Evolutionary conservation across 2,888 invertebrate species (phyloP).

Genomic region (Sesamia inferens): DNA sequence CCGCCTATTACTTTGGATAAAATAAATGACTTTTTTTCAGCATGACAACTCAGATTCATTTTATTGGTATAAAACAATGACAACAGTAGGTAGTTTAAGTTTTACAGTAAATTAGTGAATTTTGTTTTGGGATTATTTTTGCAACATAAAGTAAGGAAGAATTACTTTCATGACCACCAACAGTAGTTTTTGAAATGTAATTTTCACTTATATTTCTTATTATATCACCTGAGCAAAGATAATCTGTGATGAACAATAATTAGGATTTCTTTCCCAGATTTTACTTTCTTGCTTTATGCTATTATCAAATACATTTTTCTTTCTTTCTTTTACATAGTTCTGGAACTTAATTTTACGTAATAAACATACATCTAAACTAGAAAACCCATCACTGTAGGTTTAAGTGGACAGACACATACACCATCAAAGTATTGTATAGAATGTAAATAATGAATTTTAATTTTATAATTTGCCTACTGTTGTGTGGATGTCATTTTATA

Average conservation of each 20-base stretch:
- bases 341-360: not conserved
- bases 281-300: not conserved
- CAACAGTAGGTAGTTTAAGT: no score
- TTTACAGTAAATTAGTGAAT: no score
- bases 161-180: no score
- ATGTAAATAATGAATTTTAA: constrained; percentile 1
- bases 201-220: not conserved
- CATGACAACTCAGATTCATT: no score
- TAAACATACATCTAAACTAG: not conserved
- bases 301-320: not conserved
- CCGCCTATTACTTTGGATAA: no score
- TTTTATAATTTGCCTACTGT: not conserved
- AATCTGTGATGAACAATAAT: not conserved
- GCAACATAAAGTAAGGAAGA: no score
- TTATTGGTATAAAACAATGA: no score
- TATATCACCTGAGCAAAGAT: not conserved
- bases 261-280: not conserved
- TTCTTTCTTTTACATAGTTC: not conserved
- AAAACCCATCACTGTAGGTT: not conserved
- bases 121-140: no score
- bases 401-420: not conserved
- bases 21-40: no score
- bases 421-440: not conserved
- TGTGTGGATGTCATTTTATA: not conserved
- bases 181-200: not conserved